Conservation (phyloP, 2,888 invertebrate genomes). For the Nipponacmea schrenckii region DNA sequence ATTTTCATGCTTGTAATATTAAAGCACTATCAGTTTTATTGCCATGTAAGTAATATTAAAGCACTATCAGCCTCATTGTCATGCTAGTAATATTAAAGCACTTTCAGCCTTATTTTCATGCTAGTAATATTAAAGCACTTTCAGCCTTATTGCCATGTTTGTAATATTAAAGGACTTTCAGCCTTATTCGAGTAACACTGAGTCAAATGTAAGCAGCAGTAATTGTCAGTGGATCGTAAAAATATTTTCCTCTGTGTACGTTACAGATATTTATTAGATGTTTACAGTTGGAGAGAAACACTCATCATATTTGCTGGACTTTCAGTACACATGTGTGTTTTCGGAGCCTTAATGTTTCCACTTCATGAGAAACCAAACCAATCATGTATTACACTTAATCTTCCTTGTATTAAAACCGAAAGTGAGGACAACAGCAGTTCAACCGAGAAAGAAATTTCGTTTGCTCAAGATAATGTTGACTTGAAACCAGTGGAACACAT, state of each 20-base stretch:
- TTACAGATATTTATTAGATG: conserved; percentile 11
- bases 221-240: background rate
- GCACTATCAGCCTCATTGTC: no score
- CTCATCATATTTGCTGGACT: conserved; percentile 9
- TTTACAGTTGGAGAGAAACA: conserved; percentile 12
- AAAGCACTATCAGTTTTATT: no score
- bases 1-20: no score
- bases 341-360: conserved; percentile 15
- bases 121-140: no score
- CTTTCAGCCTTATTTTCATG: no score
- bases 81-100: no score
- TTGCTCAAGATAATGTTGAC: background rate
- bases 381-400: background rate
- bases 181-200: background rate
- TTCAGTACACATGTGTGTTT: conserved; percentile 10
- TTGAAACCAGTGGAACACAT: no score
- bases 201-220: background rate
- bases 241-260: background rate
- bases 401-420: no score
- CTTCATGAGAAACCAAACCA: conserved; percentile 8
- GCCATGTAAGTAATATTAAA: no score
- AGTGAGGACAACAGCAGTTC: no score
- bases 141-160: no score
- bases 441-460: background rate
- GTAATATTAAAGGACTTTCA: no score